Percentiles rank a stretch among this genome's conserved stretches.
Evolutionary conservation across 2,888 invertebrate genomes (phyloP).

Genomic region (Podabrus alpinus): DNA sequence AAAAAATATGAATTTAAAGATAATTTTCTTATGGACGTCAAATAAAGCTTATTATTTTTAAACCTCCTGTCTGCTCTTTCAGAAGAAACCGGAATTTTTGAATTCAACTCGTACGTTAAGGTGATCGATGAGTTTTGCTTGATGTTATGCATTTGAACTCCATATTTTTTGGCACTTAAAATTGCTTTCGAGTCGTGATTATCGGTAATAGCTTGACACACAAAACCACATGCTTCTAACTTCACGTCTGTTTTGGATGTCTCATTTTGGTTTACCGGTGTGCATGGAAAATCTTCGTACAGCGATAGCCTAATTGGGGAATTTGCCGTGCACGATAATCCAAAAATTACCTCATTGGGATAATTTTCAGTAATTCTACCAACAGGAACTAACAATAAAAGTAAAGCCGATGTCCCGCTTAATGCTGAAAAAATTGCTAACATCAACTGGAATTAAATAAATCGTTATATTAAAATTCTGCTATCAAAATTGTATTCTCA

Average conservation of each 20-base stretch:
- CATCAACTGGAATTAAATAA: conserved; percentile 59
- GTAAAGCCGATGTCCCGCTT: conserved; percentile 69
- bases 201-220: conserved; percentile 59
- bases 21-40: conserved; percentile 62
- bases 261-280: conserved; percentile 48
- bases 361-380: conserved; percentile 70
- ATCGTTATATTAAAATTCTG: neutral
- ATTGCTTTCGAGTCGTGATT: conserved; percentile 57
- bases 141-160: conserved; percentile 58
- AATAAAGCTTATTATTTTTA: conserved; percentile 62
- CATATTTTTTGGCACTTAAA: conserved; percentile 60
- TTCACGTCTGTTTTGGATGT: conserved; percentile 56
- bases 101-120: conserved; percentile 51
- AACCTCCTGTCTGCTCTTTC: conserved; percentile 61
- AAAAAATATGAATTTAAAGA: conserved; percentile 64
- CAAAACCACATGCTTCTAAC: conserved; percentile 63
- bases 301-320: conserved; percentile 49
- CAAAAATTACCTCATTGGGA: conserved; percentile 65
- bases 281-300: conserved; percentile 59
- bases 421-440: conserved; percentile 69
- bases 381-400: conserved; percentile 72
- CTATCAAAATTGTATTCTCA: conserved; percentile 47
- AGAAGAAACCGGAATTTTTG: conserved; percentile 40
- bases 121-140: conserved; percentile 48
- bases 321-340: conserved; percentile 58